Base-by-base conservation (phyloP, 2,113 vertebrate genomes). In the Xenus cinereus region DNA sequence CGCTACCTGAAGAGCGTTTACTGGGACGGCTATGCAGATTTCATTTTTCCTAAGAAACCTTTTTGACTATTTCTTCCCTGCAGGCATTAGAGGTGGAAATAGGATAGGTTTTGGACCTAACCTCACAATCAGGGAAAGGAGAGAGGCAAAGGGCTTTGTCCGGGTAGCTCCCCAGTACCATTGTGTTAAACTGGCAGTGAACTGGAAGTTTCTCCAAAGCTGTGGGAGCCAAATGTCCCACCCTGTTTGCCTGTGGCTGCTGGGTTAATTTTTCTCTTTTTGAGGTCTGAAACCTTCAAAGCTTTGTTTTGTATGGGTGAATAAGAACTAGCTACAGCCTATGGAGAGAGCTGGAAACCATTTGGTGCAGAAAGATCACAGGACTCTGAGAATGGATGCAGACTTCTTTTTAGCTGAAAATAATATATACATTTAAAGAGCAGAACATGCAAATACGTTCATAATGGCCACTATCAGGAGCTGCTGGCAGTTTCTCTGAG, bases 391-490 rank as follows among this genome's bases (percentile, higher is more conserved):
- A 84, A 84, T 60, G 69, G 91, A 75, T 15, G 32, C 41, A 79
- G 54, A n/a, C 56, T 89, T 67, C 37, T 75, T 93, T 95, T 89
- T 41, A 93, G 60, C 30, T 78, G 73, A 92, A 95, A 91, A 80
- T 43, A 67, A 87, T 48, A 39, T 9, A 74, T 89, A 77, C 14
- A 33, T 95, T 96, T 75, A 84, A 84, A 72, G 48, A 66, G n/a
- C 45, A 76, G 69, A 87, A 79, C 13, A 48, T 82, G 86, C 35
- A 95, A 79, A 84, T 83, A 26, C 6, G 39, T 59, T 96, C 59
- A 63, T 80, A 80, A 69, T 68, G 53, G 50, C 45, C 0, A 6
- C 66, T 90, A 87, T 84, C 51, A 69, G 53, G 77, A 95, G 32
- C 32, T 79, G 48, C 84, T 95, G 84, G 66, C 83, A 84, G 62